A percentile compares a stretch with the other conserved stretches of the same genome.
Conservation (phyloP, 2,888 invertebrate genomes). For the Sphaerophoria rueppellii region DNA sequence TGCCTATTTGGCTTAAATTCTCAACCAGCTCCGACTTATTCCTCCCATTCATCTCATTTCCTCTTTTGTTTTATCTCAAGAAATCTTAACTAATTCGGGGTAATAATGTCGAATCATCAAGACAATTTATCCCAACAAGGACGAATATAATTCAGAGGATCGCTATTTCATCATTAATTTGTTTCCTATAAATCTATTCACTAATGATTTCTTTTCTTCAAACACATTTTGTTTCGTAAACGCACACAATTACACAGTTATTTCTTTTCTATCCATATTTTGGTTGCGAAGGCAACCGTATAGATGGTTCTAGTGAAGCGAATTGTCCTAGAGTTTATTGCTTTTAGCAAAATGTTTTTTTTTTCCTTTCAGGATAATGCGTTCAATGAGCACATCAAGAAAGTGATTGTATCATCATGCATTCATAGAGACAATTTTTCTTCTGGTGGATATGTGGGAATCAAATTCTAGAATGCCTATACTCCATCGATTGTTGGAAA, state of each 20-base stretch:
- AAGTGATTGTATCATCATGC: conserved; percentile 25
- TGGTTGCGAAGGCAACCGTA: conserved; percentile 29
- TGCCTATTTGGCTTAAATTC: conserved; percentile 12
- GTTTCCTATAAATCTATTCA: conserved; percentile 35
- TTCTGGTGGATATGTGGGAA: conserved; percentile 39
- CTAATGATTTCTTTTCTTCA: conserved; percentile 28
- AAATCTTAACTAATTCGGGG: conserved; percentile 35
- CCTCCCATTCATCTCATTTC: conserved; percentile 20
- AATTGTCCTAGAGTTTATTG: conserved; percentile 34
- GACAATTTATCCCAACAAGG: conserved; percentile 31
- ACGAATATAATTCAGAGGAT: conserved; percentile 29
- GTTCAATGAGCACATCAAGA: conserved; percentile 55
- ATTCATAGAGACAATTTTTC: neutral
- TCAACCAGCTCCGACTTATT: conserved; percentile 20
- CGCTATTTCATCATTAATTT: conserved; percentile 39
- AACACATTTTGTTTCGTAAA: no score
- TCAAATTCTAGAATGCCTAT: conserved; percentile 39
- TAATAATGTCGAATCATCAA: conserved; percentile 41
- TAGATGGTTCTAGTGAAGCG: conserved; percentile 1
- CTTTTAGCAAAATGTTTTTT: conserved; percentile 37
- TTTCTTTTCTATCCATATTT: conserved; percentile 2
- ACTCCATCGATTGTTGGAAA: conserved; percentile 27
- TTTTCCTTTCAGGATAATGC: conserved; percentile 32
- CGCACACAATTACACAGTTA: conserved; percentile 16
- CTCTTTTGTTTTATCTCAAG: conserved; percentile 17